Evolutionary conservation across 1,140 invertebrate species (phyloP).

Genomic region (Onthophagus taurus): DNA sequence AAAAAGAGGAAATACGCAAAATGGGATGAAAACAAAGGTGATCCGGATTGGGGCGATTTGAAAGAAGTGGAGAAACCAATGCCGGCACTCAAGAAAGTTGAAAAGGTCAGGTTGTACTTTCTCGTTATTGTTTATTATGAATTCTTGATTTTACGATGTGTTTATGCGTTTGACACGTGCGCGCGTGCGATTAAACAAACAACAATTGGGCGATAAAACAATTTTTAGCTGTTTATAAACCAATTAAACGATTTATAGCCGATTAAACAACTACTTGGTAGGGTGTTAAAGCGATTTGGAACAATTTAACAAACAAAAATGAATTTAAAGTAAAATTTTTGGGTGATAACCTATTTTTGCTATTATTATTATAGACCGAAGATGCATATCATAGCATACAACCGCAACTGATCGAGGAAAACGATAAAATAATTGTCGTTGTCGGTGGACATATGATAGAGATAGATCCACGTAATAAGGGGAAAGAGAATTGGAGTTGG

Average conservation of each 20-base stretch:
- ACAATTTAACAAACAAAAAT: not conserved
- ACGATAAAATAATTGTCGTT: conserved; percentile 41
- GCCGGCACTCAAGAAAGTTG: conserved; percentile 80
- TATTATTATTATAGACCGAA: conserved; percentile 19
- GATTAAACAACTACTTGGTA: not conserved
- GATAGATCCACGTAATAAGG: conserved; percentile 48
- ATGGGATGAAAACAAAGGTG: conserved; percentile 82
- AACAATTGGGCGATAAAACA: no score
- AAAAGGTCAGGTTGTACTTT: conserved; percentile 59
- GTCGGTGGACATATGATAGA: conserved; percentile 50
- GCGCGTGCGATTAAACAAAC: no score
- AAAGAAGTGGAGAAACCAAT: conserved; percentile 84
- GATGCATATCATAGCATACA: conserved; percentile 19
- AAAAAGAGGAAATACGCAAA: conserved; percentile 95
- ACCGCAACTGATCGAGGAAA: conserved; percentile 38
- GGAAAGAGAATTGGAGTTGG: conserved; percentile 54
- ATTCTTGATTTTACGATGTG: not conserved
- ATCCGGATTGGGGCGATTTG: conserved; percentile 84
- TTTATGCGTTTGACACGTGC: no score
- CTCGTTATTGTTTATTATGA: not conserved
- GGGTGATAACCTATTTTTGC: no score
- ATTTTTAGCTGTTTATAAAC: conserved; percentile 8
- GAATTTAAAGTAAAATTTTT: not conserved
- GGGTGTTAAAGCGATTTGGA: not conserved
- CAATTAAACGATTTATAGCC: not conserved